phyloP scores from a whole-genome alignment of 2,888 invertebrate species.

The Amiota mariae region DNA sequence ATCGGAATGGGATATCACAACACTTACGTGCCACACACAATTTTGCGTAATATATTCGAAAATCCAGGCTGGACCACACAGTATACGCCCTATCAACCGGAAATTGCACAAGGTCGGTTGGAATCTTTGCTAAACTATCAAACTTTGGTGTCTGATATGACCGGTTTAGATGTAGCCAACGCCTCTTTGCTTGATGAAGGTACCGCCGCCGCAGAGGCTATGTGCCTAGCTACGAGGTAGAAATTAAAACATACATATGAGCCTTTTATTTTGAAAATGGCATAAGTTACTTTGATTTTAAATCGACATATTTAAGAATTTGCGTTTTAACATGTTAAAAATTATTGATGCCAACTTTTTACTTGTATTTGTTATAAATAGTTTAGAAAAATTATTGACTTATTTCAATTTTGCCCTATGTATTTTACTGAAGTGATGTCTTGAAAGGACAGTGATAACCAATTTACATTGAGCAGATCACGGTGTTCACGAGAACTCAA shows the following conservation, averaged over 20 bases:
- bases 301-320: too few relatives aligned
- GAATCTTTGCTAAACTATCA: constrained; percentile 98
- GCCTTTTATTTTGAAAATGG: too few relatives aligned
- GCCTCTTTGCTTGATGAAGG: constrained; percentile 96
- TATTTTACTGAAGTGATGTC: too few relatives aligned
- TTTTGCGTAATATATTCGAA: constrained; percentile 97
- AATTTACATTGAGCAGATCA: too few relatives aligned
- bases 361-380: too few relatives aligned
- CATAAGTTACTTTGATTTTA: too few relatives aligned
- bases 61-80: constrained; percentile 99
- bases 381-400: too few relatives aligned
- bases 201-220: constrained; percentile 98
- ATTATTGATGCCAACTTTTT: too few relatives aligned
- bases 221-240: constrained; percentile 90
- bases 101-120: constrained; percentile 96
- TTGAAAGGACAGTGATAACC: too few relatives aligned
- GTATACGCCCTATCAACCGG: constrained; percentile 99
- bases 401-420: too few relatives aligned
- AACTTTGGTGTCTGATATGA: constrained; percentile 96
- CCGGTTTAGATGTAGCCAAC: constrained; percentile 96
- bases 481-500: too few relatives aligned
- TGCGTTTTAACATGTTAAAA: too few relatives aligned
- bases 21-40: constrained; percentile 95
- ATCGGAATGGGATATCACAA: constrained; percentile 99
- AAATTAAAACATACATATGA: background rate